A percentile compares a stretch with the other conserved stretches of the same genome.
Conservation (phyloP, 2,113 vertebrate genomes). For the Nothoprocta perdicaria region DNA sequence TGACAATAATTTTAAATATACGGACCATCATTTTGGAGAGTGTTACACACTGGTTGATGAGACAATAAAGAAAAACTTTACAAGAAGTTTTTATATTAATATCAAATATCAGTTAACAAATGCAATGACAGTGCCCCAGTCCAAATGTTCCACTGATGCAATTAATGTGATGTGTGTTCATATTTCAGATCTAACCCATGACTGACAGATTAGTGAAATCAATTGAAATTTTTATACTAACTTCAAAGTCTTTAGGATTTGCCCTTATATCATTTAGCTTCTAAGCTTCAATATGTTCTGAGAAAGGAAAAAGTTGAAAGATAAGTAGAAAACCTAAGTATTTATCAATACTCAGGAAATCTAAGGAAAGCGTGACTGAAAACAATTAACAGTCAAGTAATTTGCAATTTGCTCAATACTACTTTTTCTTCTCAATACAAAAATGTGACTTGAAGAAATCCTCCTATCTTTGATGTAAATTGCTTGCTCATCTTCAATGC, state of each 20-base stretch:
- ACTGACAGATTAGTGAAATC: not conserved
- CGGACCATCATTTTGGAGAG: constrained; percentile 55
- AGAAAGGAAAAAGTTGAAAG: constrained; percentile 25
- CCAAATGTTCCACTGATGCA: not conserved
- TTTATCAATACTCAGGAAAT: constrained; percentile 10
- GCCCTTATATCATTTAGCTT: not conserved
- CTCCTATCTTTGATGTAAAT: not conserved
- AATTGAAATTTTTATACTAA: not conserved
- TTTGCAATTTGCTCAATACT: not conserved
- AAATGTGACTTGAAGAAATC: not conserved
- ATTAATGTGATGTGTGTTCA: not conserved
- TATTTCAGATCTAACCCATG: not conserved
- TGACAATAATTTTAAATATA: constrained; percentile 30
- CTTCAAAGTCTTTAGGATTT: not conserved
- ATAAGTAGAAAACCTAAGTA: constrained; percentile 16
- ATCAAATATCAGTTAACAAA: constrained; percentile 53
- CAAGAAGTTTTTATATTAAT: constrained; percentile 40
- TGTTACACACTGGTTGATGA: constrained; percentile 43
- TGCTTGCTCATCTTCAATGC: not conserved
- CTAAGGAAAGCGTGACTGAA: constrained; percentile 25
- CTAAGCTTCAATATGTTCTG: constrained; percentile 40
- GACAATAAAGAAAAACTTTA: constrained; percentile 52
- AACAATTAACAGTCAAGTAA: not conserved
- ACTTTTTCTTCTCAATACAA: constrained; percentile 10
- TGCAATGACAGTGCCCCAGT: constrained; percentile 10